Conservation (phyloP, 2,113 vertebrate genomes). For the Fulica atra region DNA sequence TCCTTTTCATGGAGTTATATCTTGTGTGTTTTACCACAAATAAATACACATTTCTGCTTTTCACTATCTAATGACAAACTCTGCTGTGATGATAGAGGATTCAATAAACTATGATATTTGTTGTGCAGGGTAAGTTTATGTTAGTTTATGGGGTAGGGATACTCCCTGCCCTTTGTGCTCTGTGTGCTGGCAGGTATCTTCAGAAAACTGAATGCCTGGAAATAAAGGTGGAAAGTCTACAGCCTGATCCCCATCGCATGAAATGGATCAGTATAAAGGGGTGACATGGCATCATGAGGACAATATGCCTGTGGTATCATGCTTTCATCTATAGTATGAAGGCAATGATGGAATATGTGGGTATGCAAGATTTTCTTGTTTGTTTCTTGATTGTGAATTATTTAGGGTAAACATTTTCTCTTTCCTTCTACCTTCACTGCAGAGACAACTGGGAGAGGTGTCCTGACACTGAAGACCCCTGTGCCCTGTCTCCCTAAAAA, state of each 20-base stretch:
- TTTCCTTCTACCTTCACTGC: not conserved
- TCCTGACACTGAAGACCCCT: not conserved
- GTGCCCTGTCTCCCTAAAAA: not conserved
- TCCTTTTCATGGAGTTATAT: not conserved
- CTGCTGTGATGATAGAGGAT: not conserved
- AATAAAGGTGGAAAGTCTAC: not conserved
- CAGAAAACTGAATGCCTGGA: not conserved
- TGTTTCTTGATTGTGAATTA: not conserved
- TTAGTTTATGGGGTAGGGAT: not conserved
- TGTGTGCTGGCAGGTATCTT: fast-evolving
- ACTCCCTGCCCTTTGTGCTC: not conserved
- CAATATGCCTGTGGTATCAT: not conserved
- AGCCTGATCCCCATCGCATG: not conserved
- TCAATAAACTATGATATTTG: not conserved
- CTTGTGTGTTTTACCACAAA: not conserved
- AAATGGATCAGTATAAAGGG: not conserved
- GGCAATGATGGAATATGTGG: not conserved
- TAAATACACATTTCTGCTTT: not conserved
- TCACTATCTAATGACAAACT: not conserved
- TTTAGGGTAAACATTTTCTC: not conserved
- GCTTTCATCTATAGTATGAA: not conserved
- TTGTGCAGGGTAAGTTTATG: not conserved
- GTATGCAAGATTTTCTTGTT: not conserved
- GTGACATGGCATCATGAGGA: no score
- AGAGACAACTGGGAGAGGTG: not conserved